Base-by-base conservation (phyloP, 1,140 invertebrate species). In the Glossosoma conforme region DNA sequence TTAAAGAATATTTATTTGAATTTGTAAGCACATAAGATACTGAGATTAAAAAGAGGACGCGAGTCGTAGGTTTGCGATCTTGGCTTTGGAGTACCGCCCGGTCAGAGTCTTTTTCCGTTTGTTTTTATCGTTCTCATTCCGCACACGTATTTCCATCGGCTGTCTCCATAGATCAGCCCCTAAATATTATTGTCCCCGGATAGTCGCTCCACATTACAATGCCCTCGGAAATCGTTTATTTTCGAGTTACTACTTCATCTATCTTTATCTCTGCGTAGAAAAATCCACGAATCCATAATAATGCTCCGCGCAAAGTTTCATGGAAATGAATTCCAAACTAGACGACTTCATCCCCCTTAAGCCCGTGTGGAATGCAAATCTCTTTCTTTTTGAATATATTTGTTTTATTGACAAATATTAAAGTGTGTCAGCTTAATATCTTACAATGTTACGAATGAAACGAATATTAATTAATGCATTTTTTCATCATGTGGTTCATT, bases 101-200 rank as follows among this genome's bases (percentile, higher is more conserved):
- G 8, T 30, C 25, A n/a, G n/a, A n/a, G n/a, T 21, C 22, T 3
- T 15, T 14, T 20, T 1, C 33, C 44, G 20, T 19, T 46, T 33
- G 15, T n/a, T 32, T 32, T 15, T 32, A 10, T 21, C 14, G 1
- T 47, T 28, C 8, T 30, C 25, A 43, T 24, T 42, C 47, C 38
- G 47, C 47, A 14, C 47, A 47, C 45, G 45, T 47, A 47, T 19
- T 25, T 25, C 14, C 37, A 50, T 43, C 47, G 37, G 42, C 47
- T 50, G 47, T 50, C 47, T 50, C 40, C 47, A 50, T 50, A 50
- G 37, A 50, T 50, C 47, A 50, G n/a, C 47, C 47, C 40, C 35
- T 37, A 50, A 50, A 50, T 50, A 50, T 50, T 50, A 50, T 50
- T 50, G 47, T 43, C 40, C 25, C 37, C 38, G 37, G 25, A 14